Percentiles rank a stretch among this genome's conserved stretches.
Evolutionary conservation across 2,888 invertebrate genomes (phyloP).

Genomic region (Bombyx huttoni): DNA sequence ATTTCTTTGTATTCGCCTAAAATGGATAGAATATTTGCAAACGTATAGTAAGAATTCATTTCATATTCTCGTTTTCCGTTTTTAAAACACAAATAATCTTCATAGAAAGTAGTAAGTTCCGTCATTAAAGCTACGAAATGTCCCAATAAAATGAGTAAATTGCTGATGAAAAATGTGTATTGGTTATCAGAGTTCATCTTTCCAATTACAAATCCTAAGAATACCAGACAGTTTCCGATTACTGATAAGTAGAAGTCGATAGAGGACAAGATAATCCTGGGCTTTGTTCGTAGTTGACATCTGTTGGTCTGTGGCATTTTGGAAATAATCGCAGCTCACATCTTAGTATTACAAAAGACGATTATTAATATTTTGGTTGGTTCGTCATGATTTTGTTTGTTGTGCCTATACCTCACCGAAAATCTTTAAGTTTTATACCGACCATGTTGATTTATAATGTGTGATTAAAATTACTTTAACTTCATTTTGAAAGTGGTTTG

Average conservation of each 20-base stretch:
- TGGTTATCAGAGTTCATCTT: slow-evolving; percentile 14
- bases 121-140: slow-evolving; percentile 20
- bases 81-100: slow-evolving; percentile 16
- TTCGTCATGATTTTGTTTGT: too few relatives aligned
- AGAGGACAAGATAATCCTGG: slow-evolving; percentile 14
- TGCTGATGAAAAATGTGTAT: slow-evolving; percentile 12
- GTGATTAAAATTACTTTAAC: too few relatives aligned
- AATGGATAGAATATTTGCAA: slow-evolving; percentile 25
- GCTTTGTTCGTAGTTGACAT: slow-evolving; percentile 7
- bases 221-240: slow-evolving; percentile 19
- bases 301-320: slow-evolving; percentile 8
- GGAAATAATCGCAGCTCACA: not conserved
- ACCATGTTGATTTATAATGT: too few relatives aligned
- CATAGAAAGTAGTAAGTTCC: slow-evolving; percentile 13
- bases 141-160: slow-evolving; percentile 20
- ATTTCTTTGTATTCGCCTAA: slow-evolving; percentile 29
- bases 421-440: too few relatives aligned
- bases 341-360: not conserved
- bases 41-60: slow-evolving; percentile 21
- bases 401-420: too few relatives aligned
- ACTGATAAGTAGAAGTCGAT: slow-evolving; percentile 21
- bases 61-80: slow-evolving; percentile 11
- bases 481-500: too few relatives aligned
- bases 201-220: slow-evolving; percentile 22
- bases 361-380: too few relatives aligned